phyloP scores from a whole-genome alignment of 2,797 vertebrate genomes.

The Sparus aurata region DNA sequence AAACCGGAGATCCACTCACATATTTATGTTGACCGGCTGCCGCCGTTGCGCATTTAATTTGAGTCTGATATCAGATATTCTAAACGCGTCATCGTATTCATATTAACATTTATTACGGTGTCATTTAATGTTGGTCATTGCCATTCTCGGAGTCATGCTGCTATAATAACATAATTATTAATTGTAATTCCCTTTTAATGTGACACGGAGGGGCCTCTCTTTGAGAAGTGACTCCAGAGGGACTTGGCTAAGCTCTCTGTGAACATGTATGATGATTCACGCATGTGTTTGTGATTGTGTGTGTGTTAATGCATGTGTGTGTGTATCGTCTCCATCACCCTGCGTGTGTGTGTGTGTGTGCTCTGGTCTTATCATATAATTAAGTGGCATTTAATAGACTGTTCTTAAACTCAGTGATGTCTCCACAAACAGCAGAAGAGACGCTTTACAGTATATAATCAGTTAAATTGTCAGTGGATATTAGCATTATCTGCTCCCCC shows the following conservation, averaged over 20 bases:
- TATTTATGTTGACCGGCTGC: constrained; percentile 14
- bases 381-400: constrained; percentile 83
- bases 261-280: constrained; percentile 58
- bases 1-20: not conserved
- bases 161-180: constrained; percentile 69
- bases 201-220: constrained; percentile 62
- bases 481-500: constrained; percentile 70
- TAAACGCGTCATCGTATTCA: constrained; percentile 46
- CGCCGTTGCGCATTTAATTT: constrained; percentile 40
- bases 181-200: constrained; percentile 74
- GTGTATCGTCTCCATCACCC: constrained; percentile 36
- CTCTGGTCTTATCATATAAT: constrained; percentile 80
- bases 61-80: constrained; percentile 20
- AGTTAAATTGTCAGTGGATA: constrained; percentile 79
- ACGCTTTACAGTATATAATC: constrained; percentile 77
- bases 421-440: constrained; percentile 64
- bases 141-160: constrained; percentile 40
- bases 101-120: constrained; percentile 52
- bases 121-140: constrained; percentile 51
- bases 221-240: constrained; percentile 62
- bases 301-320: constrained; percentile 13
- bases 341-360: constrained; percentile 15
- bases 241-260: constrained; percentile 59
- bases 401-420: constrained; percentile 72
- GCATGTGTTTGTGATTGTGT: constrained; percentile 32